A percentile compares a stretch with the other conserved stretches of the same genome.
Conservation (phyloP, 2,113 vertebrate genomes). For the Ammodytes dubius region DNA sequence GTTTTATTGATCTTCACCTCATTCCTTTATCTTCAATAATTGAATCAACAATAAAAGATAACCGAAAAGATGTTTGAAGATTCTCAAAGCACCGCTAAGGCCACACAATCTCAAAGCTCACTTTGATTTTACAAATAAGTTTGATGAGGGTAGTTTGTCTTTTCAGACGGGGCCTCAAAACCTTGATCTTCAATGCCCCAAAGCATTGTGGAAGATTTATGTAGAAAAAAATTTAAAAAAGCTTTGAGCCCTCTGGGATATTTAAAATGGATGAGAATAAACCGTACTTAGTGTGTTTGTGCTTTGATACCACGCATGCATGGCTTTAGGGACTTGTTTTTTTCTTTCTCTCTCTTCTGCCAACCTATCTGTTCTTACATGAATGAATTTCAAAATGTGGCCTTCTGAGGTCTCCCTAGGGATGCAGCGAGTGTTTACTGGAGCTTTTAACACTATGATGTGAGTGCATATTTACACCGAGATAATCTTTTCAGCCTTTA, state of each 20-base stretch:
- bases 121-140: slow-evolving; percentile 33
- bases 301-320: slow-evolving; percentile 34
- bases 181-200: slow-evolving; percentile 27
- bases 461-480: slow-evolving; percentile 30
- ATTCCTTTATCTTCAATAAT: neutral
- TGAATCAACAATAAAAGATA: neutral
- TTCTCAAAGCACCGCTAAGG: neutral
- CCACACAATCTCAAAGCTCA: neutral
- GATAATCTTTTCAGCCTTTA: neutral
- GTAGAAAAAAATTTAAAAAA: neutral
- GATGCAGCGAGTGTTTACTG: neutral
- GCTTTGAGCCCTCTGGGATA: slow-evolving; percentile 15
- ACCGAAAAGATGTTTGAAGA: neutral
- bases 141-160: slow-evolving; percentile 21
- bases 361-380: neutral
- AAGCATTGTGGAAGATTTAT: slow-evolving; percentile 25
- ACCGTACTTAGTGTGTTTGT: neutral
- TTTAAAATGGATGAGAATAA: slow-evolving; percentile 54
- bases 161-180: neutral
- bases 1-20: neutral
- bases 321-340: slow-evolving; percentile 4
- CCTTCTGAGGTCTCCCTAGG: slow-evolving; percentile 27
- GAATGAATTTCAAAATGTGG: slow-evolving; percentile 10
- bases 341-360: neutral
- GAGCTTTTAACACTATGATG: slow-evolving; percentile 5